A percentile compares a stretch with the other conserved stretches of the same genome.
phyloP scores from a whole-genome alignment of 1,140 invertebrate species.

The Leptinotarsa lineolata region DNA sequence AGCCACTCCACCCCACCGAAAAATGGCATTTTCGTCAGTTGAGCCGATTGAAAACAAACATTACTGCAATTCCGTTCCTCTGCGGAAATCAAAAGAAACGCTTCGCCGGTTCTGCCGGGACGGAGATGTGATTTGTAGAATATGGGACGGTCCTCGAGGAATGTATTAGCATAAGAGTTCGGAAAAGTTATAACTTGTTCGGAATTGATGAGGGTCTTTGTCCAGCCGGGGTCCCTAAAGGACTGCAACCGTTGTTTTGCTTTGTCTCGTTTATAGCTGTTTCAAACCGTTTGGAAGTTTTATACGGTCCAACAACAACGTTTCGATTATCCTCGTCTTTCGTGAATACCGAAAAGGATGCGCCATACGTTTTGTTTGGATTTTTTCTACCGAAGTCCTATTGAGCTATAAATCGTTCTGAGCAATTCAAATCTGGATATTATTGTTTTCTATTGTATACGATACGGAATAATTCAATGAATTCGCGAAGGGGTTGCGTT shows the following conservation, averaged over 20 bases:
- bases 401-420: too few species aligned
- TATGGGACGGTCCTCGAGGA: constrained; percentile 11
- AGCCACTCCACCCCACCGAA: not conserved
- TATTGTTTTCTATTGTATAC: too few species aligned
- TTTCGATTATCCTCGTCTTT: not conserved
- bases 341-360: too few species aligned
- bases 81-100: constrained; percentile 12
- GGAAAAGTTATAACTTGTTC: constrained; percentile 25
- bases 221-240: not conserved
- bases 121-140: constrained; percentile 9
- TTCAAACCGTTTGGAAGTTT: not conserved
- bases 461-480: too few species aligned
- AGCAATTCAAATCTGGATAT: too few species aligned
- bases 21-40: constrained; percentile 5
- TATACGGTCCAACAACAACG: not conserved
- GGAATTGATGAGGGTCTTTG: constrained; percentile 26
- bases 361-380: too few species aligned
- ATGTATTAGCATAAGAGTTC: constrained; percentile 24
- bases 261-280: not conserved
- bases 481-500: too few species aligned
- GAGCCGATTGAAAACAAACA: constrained; percentile 17
- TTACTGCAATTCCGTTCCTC: not conserved
- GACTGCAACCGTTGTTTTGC: not conserved
- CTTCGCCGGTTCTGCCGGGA: not conserved
- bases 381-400: too few species aligned